Conservation (phyloP, 2,797 vertebrate species). For the Scarus forsteni region DNA sequence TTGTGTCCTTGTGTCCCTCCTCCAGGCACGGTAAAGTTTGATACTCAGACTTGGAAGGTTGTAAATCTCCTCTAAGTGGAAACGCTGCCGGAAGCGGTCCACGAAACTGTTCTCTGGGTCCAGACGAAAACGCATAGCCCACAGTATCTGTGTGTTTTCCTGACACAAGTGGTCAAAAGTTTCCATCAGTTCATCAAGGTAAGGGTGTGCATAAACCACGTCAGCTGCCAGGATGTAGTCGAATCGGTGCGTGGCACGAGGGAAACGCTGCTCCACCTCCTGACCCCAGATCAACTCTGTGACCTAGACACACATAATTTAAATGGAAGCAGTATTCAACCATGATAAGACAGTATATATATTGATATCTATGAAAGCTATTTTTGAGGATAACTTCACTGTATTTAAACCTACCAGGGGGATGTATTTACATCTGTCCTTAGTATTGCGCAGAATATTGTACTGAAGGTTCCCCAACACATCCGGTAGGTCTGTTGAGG, state of each 20-base stretch:
- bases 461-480: conserved; percentile 92
- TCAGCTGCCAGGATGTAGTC: conserved; percentile 96
- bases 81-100: conserved; percentile 86
- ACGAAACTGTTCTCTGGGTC: conserved; percentile 93
- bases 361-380: too few species aligned
- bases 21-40: conserved; percentile 91
- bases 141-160: conserved; percentile 91
- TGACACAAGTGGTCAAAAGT: conserved; percentile 94
- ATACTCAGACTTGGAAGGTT: conserved; percentile 92
- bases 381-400: too few species aligned
- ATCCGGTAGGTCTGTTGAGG: conserved; percentile 94
- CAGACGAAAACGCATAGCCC: conserved; percentile 95
- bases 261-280: conserved; percentile 89
- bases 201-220: conserved; percentile 94
- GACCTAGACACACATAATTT: conserved; percentile 66
- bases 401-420: conserved; percentile 84
- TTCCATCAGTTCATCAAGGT: conserved; percentile 90
- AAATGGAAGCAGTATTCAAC: not conserved
- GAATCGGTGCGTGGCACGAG: conserved; percentile 83
- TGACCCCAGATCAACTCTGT: conserved; percentile 92
- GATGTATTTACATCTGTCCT: conserved; percentile 86
- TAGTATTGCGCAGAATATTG: conserved; percentile 91
- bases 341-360: too few species aligned
- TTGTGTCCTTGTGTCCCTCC: conserved; percentile 49
- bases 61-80: conserved; percentile 90